phyloP scores from a whole-genome alignment of 2,113 vertebrate genomes.

The Petroica traversi region DNA sequence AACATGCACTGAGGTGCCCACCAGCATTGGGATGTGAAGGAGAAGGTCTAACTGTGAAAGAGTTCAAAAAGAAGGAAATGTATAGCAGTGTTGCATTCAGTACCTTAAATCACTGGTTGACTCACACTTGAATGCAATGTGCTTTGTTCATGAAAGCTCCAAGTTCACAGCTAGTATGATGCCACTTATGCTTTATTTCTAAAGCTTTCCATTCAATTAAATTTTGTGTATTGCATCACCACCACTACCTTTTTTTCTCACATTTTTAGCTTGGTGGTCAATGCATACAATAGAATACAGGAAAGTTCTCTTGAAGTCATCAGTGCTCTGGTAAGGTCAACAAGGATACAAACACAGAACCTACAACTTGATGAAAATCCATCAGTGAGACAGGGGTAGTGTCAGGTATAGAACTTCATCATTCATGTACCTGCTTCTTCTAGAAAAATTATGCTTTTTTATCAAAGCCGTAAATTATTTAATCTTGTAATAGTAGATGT shows the following conservation, averaged over 20 bases:
- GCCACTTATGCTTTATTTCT: not conserved
- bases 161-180: not conserved
- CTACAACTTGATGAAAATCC: not conserved
- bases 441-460: not conserved
- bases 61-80: not conserved
- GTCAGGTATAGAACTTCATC: not conserved
- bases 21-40: not conserved
- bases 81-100: not conserved
- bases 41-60: not conserved
- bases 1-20: not conserved
- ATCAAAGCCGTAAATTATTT: not conserved
- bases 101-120: not conserved
- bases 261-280: not conserved
- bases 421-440: not conserved
- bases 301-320: not conserved
- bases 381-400: not conserved
- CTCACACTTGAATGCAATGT: too few relatives aligned
- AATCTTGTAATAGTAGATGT: not conserved
- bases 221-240: not conserved
- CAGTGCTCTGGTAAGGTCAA: not conserved
- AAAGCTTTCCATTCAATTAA: not conserved
- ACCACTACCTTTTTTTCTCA: not conserved
- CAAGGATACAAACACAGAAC: not conserved
- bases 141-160: rapidly evolving
- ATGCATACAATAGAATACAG: not conserved